phyloP scores from a whole-genome alignment of 2,888 invertebrate species.

The Drosophila pegasa region DNA sequence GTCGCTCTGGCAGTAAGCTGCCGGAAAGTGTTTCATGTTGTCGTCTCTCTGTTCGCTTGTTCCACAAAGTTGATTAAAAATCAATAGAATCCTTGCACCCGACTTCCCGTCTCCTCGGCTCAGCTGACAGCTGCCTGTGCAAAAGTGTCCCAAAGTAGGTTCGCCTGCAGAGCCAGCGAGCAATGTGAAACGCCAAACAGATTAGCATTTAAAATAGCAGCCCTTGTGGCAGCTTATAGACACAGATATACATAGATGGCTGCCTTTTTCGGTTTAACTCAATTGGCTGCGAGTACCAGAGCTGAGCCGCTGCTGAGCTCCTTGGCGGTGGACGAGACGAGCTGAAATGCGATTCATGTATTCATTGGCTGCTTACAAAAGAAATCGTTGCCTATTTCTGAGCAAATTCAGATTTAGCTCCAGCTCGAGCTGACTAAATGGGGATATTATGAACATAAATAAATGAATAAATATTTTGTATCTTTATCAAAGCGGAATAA shows the following conservation, averaged over 20 bases:
- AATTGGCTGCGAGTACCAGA: slow-evolving; percentile 6
- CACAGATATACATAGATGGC: slow-evolving; percentile 9
- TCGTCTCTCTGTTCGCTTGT: slow-evolving; percentile 36
- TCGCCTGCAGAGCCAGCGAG: slow-evolving; percentile 42
- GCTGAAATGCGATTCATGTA: slow-evolving; percentile 48
- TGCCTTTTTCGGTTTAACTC: slow-evolving; percentile 11
- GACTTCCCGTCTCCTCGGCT: slow-evolving; percentile 1
- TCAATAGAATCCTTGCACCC: slow-evolving; percentile 55
- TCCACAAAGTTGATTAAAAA: slow-evolving; percentile 72
- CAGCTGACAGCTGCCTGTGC: slow-evolving; percentile 8
- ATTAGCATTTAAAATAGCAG: slow-evolving; percentile 74
- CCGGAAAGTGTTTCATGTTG: slow-evolving; percentile 78
- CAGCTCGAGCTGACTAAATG: not conserved
- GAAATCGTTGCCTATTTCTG: slow-evolving; percentile 54
- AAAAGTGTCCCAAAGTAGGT: slow-evolving; percentile 51
- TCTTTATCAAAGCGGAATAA: not conserved
- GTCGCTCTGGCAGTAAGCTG: slow-evolving; percentile 57
- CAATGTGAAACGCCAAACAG: slow-evolving; percentile 50
- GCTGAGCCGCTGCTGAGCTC: not conserved
- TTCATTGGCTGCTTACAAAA: slow-evolving; percentile 35
- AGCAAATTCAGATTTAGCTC: slow-evolving; percentile 6
- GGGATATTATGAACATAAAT: slow-evolving; percentile 1
- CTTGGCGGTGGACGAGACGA: slow-evolving; percentile 19
- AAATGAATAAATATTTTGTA: slow-evolving; percentile 11
- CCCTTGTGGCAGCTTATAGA: slow-evolving; percentile 20